A percentile compares a stretch with the other conserved stretches of the same genome.
Conservation (phyloP, 2,888 invertebrate species). For the Punctoribates punctum region DNA sequence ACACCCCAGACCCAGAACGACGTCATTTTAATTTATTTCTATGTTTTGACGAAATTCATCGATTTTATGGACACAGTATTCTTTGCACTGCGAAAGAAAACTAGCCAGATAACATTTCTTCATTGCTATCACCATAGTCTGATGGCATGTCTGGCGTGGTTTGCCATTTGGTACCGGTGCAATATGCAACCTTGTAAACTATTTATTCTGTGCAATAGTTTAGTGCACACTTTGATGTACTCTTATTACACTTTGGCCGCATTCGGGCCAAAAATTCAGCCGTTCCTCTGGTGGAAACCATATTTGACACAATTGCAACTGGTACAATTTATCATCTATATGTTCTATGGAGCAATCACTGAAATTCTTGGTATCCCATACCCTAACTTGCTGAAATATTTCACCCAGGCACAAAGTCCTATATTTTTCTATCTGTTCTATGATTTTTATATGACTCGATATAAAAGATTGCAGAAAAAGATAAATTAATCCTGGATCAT, state of each 20-base stretch:
- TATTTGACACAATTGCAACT: not conserved
- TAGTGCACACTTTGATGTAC: not conserved
- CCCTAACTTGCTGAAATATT: not conserved
- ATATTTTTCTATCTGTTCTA: slow-evolving; percentile 16
- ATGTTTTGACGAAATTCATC: not conserved
- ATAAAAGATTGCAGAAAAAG: not conserved
- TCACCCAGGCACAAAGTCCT: not conserved
- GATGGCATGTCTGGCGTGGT: not conserved
- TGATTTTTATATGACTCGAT: not conserved
- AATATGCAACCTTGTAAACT: not conserved
- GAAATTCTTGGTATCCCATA: not conserved
- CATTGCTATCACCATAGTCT: not conserved
- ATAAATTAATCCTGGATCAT: no score
- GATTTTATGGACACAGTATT: slow-evolving; percentile 4
- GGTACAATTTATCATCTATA: not conserved
- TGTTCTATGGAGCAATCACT: not conserved
- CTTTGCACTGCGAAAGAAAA: not conserved
- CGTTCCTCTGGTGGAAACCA: slow-evolving; percentile 4
- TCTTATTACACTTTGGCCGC: not conserved
- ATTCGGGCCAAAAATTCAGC: not conserved
- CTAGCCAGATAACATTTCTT: not conserved
- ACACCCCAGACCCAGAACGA: not conserved
- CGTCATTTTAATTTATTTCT: not conserved
- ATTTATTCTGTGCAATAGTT: not conserved
- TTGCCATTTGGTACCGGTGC: not conserved